A percentile compares a stretch with the other conserved stretches of the same genome.
Conservation (phyloP, 2,797 vertebrate species). For the Anomalospiza imberbis region DNA sequence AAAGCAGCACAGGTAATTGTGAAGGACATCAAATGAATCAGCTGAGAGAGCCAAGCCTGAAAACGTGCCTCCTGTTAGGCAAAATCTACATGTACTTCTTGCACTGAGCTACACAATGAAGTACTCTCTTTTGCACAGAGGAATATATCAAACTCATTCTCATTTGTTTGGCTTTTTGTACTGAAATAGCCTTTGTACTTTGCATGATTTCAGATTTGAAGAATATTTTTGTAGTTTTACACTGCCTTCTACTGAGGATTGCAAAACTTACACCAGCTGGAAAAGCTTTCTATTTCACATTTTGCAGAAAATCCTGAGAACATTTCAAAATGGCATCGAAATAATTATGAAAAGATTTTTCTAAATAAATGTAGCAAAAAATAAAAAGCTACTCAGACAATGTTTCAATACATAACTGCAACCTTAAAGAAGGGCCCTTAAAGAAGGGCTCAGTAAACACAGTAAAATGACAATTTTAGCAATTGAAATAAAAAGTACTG, state of each 20-base stretch:
- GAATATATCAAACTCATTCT: background rate
- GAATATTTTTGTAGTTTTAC: constrained; percentile 11
- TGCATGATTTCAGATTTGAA: background rate
- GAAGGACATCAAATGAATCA: background rate
- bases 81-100: background rate
- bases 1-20: background rate
- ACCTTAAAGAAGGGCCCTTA: background rate
- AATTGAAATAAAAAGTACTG: background rate
- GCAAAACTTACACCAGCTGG: background rate
- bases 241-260: constrained; percentile 29
- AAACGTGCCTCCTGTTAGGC: background rate
- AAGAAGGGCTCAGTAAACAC: background rate
- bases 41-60: background rate
- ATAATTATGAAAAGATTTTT: background rate
- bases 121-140: background rate
- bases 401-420: background rate
- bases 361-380: background rate
- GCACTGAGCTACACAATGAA: background rate
- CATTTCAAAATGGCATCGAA: accelerated
- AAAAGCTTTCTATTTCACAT: background rate
- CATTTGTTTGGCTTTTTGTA: background rate
- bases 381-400: background rate
- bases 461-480: background rate
- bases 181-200: background rate
- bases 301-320: background rate